A percentile compares a stretch with the other conserved stretches of the same genome.
These are phyloP conservation scores for Athrips mouffetella DNA, from an alignment of 2,888 invertebrate genomes.

Conservation along the genomic window DNA sequence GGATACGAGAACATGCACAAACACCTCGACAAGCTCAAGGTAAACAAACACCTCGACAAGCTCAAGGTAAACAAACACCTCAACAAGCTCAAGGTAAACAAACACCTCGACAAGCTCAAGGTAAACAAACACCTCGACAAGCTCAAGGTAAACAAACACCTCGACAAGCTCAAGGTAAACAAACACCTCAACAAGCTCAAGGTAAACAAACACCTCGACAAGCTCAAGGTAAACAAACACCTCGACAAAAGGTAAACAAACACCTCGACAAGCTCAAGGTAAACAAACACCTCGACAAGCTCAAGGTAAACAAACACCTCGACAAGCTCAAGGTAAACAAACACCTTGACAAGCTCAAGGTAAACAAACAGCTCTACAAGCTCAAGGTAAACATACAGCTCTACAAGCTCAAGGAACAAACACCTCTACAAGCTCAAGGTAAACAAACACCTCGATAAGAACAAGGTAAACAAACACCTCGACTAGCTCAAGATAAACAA, in stretches of 20 bases:
- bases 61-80: neutral
- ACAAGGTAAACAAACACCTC: conserved; percentile 14
- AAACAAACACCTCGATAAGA: conserved; percentile 69
- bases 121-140: conserved; percentile 55
- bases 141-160: neutral
- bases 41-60: conserved; percentile 41
- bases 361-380: conserved; percentile 87
- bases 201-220: neutral
- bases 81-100: conserved; percentile 56
- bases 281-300: neutral
- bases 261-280: neutral
- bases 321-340: conserved; percentile 75
- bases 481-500: conserved; percentile 86
- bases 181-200: neutral
- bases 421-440: neutral
- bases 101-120: conserved; percentile 88
- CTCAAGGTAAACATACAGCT: conserved; percentile 87
- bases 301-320: conserved; percentile 75
- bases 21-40: conserved; percentile 88
- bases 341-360: conserved; percentile 88
- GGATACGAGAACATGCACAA: conserved; percentile 89
- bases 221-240: neutral
- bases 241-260: neutral
- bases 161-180: neutral
- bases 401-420: neutral